These are phyloP conservation scores for Tylochromis polylepis DNA, from an alignment of 2,113 vertebrate species.

Conservation along the genomic window DNA sequence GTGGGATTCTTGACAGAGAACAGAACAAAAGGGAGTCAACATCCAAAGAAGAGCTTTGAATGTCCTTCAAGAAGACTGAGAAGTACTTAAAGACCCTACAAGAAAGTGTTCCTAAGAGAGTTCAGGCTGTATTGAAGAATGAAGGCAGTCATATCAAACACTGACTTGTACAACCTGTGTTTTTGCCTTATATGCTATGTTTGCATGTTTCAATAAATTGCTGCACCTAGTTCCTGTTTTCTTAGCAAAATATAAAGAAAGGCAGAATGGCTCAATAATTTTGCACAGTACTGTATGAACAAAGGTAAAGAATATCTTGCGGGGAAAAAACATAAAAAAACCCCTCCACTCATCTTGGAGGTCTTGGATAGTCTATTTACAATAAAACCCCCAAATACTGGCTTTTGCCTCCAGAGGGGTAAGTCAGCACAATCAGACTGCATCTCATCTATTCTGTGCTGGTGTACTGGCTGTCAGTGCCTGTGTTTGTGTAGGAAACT, in stretches of 20 bases:
- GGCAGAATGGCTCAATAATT: not conserved
- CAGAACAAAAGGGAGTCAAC: not conserved
- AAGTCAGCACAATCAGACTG: not conserved
- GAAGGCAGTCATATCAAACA: not conserved
- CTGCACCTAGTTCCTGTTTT: not conserved
- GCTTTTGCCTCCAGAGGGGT: not conserved
- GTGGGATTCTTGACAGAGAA: not conserved
- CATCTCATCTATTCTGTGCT: not conserved
- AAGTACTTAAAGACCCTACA: not conserved
- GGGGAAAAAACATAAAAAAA: rapidly evolving
- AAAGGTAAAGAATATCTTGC: not conserved
- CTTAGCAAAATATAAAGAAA: not conserved
- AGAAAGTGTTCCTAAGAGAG: not conserved
- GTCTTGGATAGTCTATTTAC: not conserved
- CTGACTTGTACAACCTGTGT: not conserved
- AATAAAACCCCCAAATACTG: not conserved
- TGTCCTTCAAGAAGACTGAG: not conserved
- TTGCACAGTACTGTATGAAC: not conserved
- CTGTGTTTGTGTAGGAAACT: not conserved
- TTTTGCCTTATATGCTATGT: not conserved
- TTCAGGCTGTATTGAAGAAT: not conserved
- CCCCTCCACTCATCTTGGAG: not conserved
- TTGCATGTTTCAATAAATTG: not conserved
- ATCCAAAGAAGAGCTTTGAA: not conserved
- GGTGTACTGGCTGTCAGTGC: not conserved